phyloP scores from a whole-genome alignment of 2,797 vertebrate genomes.

The Dromococcyx pavoninus region DNA sequence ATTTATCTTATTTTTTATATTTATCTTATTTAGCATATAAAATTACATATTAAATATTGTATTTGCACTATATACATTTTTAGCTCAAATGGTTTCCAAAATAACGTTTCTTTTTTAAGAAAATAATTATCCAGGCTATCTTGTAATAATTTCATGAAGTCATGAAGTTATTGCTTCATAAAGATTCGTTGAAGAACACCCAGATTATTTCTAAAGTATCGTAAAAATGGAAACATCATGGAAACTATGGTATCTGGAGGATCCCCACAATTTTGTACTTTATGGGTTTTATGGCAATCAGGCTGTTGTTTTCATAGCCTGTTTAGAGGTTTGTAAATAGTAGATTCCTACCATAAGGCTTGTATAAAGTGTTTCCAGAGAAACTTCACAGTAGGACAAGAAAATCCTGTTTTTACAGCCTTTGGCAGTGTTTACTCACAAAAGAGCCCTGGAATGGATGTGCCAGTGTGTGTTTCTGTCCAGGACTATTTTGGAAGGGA shows the following conservation, averaged over 20 bases:
- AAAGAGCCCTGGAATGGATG: neutral
- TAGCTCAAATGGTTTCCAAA: neutral
- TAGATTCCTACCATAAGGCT: neutral
- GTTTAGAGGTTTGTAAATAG: neutral
- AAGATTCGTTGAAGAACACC: neutral
- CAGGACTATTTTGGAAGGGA: neutral
- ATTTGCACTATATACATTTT: neutral
- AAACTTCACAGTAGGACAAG: neutral
- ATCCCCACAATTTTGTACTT: neutral
- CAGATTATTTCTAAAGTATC: neutral
- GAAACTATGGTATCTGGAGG: neutral
- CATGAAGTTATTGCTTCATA: neutral
- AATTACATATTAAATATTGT: neutral
- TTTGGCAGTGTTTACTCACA: neutral
- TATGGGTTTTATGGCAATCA: neutral
- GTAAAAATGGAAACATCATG: neutral
- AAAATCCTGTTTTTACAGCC: neutral
- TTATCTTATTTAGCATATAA: neutral
- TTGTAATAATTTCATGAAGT: neutral
- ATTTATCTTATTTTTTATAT: neutral
- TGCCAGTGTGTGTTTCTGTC: neutral
- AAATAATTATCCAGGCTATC: neutral
- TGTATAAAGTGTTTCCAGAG: neutral
- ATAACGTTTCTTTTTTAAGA: neutral
- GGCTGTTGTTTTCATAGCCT: neutral